These are phyloP conservation scores for Ailuropoda melanoleuca DNA, from an alignment of 2,113 vertebrate genomes.

Conservation along the genomic window DNA sequence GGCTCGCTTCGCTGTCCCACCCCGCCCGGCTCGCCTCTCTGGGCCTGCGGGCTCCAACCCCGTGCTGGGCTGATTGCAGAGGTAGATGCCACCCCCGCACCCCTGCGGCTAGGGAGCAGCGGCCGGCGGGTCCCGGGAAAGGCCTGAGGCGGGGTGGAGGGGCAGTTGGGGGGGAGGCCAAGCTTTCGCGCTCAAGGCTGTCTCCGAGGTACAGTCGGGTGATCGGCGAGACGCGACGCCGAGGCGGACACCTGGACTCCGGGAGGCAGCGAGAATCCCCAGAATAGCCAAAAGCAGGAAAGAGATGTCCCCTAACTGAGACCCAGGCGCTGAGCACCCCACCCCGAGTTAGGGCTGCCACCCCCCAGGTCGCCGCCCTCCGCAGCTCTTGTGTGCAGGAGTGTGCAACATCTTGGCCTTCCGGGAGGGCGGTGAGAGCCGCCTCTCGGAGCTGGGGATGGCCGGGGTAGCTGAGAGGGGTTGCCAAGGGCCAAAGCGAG, in stretches of 20 bases:
- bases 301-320: background rate
- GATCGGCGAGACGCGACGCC: background rate
- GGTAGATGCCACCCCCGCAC: slow-evolving; percentile 52
- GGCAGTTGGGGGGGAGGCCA: background rate
- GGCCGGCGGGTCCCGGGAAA: background rate
- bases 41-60: background rate
- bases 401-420: background rate
- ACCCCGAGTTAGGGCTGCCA: background rate
- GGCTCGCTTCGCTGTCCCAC: background rate
- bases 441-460: background rate
- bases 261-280: background rate
- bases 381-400: background rate
- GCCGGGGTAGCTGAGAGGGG: background rate
- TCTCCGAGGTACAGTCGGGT: background rate
- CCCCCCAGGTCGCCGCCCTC: background rate
- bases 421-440: background rate
- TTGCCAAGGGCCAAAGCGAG: slow-evolving; percentile 63
- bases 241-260: background rate
- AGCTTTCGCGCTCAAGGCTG: background rate
- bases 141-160: background rate
- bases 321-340: background rate
- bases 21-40: background rate
- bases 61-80: slow-evolving; percentile 38
- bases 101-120: background rate
- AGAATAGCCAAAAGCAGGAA: background rate